A percentile compares a stretch with the other conserved stretches of the same genome.
phyloP scores from a whole-genome alignment of 2,888 invertebrate genomes.

The Automeris io region DNA sequence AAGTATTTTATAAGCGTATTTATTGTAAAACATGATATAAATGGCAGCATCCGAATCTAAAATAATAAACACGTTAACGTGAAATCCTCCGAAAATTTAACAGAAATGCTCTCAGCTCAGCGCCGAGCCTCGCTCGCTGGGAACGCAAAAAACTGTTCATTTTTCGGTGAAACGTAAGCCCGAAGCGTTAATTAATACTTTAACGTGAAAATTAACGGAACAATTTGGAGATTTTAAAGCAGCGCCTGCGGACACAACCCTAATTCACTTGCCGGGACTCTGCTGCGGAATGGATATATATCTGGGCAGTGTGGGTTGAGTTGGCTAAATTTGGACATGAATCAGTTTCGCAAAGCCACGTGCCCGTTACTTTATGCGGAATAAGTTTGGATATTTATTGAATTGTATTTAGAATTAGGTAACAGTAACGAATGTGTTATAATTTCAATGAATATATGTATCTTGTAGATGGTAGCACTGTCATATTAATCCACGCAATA shows the following conservation, averaged over 20 bases:
- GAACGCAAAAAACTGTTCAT: background rate
- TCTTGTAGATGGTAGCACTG: no score
- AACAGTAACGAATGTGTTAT: no score
- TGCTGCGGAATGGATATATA: no score
- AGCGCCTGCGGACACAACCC: background rate
- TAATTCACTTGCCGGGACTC: background rate
- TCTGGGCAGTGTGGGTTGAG: no score
- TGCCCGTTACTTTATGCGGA: no score
- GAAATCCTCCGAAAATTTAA: background rate
- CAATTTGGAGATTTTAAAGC: slow-evolving; percentile 17
- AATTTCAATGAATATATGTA: no score
- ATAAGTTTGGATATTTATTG: no score
- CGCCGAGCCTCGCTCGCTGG: background rate
- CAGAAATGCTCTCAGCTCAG: background rate
- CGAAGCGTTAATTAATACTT: slow-evolving; percentile 16
- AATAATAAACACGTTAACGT: slow-evolving; percentile 1
- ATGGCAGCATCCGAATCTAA: background rate
- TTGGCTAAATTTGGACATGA: no score
- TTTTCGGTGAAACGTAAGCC: slow-evolving; percentile 2
- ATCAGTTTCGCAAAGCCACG: no score
- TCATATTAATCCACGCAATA: no score
- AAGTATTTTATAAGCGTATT: background rate
- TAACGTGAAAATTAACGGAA: slow-evolving; percentile 16
- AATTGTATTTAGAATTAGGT: no score
- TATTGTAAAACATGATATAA: background rate